phyloP scores from a whole-genome alignment of 2,113 vertebrate genomes.

The Sapajus apella region DNA sequence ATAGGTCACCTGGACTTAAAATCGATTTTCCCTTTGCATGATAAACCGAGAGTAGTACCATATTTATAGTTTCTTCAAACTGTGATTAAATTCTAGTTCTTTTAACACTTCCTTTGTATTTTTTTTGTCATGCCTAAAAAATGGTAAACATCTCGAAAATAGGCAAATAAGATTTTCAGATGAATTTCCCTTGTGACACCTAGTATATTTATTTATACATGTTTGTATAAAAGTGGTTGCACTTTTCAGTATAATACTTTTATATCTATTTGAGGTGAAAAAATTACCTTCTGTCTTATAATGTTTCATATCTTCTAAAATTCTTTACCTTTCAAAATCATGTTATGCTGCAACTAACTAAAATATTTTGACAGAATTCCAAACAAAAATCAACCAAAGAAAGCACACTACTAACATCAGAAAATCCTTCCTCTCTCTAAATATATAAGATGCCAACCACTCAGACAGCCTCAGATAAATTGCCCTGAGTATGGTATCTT shows the following conservation, averaged over 20 bases:
- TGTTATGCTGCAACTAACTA: not conserved
- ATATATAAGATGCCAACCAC: not conserved
- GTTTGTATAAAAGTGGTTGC: not conserved
- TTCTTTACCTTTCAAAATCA: not conserved
- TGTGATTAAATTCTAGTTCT: not conserved
- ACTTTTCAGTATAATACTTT: not conserved
- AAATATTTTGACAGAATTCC: conserved; percentile 32
- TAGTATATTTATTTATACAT: not conserved
- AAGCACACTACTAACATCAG: conserved; percentile 3
- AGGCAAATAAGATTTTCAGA: not conserved
- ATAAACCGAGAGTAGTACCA: not conserved
- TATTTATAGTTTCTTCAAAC: not conserved
- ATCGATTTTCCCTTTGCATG: not conserved
- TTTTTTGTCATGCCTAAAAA: not conserved
- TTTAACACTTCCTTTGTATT: not conserved
- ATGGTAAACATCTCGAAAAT: not conserved
- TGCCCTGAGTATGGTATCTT: not conserved
- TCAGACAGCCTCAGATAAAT: not conserved
- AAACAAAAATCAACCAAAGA: conserved; percentile 22
- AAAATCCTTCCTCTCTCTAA: not conserved
- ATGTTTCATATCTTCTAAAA: not conserved
- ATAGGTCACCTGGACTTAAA: not conserved
- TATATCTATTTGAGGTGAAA: not conserved
- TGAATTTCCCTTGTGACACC: not conserved
- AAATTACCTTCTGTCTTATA: not conserved